Conservation (phyloP, 1,140 invertebrate genomes). For the Zaprionus taronus region DNA sequence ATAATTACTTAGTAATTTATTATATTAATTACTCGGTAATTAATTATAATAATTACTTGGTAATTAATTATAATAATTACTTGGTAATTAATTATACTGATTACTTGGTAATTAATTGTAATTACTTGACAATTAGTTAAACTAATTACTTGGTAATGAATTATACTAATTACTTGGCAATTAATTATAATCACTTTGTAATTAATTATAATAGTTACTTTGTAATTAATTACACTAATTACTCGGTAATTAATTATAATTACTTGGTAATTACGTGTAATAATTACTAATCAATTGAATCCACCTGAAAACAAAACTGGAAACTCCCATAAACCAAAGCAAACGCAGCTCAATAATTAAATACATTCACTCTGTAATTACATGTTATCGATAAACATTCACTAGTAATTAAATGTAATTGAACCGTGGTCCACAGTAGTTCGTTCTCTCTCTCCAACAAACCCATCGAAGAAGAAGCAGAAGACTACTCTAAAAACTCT, state of each 20-base stretch:
- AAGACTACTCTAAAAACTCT: constrained; percentile 51
- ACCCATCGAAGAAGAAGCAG: not conserved
- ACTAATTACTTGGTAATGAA: not conserved
- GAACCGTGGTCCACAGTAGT: constrained; percentile 44
- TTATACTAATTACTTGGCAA: not conserved
- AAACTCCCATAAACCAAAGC: constrained; percentile 4
- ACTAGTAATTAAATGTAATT: constrained; percentile 9
- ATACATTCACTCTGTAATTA: constrained; percentile 6
- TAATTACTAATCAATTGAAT: not conserved
- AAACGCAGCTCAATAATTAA: not conserved
- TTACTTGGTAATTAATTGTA: not conserved
- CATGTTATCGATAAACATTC: not conserved
- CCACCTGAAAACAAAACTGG: not conserved
- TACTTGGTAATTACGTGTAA: not conserved
- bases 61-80: not conserved
- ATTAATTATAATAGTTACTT: not conserved
- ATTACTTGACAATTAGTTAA: no score
- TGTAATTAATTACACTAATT: not conserved
- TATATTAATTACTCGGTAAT: not conserved
- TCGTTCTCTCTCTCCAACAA: not conserved
- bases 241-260: constrained; percentile 1
- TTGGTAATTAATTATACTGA: not conserved
- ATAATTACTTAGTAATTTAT: not conserved
- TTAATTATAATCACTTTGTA: not conserved
- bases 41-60: not conserved